A percentile compares a stretch with the other conserved stretches of the same genome.
These are phyloP conservation scores for Chaitophorus viminalis DNA, from an alignment of 2,888 invertebrate genomes.

Conservation along the genomic window DNA sequence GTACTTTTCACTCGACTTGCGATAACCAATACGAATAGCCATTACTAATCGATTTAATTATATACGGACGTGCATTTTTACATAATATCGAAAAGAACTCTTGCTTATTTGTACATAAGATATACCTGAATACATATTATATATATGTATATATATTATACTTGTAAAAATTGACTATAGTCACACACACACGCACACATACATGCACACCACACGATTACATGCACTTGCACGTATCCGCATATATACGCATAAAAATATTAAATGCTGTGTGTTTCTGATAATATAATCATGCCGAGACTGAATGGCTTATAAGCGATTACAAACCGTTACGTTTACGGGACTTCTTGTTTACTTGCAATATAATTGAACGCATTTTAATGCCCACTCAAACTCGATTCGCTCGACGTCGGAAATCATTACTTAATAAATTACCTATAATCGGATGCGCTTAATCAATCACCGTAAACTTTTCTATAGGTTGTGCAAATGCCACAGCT, in stretches of 20 bases:
- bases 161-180: no score
- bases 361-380: background rate
- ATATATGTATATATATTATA: no score
- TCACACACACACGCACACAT: background rate
- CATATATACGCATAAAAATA: background rate
- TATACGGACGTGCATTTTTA: no score
- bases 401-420: background rate
- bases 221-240: background rate
- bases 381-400: slow-evolving; percentile 2
- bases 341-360: slow-evolving; percentile 34
- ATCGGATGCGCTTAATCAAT: slow-evolving; percentile 36
- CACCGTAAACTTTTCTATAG: background rate
- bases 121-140: no score
- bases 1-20: no score
- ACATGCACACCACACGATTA: no score
- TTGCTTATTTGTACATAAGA: no score
- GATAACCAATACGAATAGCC: no score
- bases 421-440: slow-evolving; percentile 30
- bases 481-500: background rate
- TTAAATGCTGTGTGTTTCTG: background rate
- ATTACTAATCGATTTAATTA: no score
- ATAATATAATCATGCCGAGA: background rate
- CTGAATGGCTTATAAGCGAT: background rate
- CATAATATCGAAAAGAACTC: no score
- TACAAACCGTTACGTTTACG: slow-evolving; percentile 25